Conservation (phyloP, 2,888 invertebrate species). For the Leptinotarsa rubiginosa region DNA sequence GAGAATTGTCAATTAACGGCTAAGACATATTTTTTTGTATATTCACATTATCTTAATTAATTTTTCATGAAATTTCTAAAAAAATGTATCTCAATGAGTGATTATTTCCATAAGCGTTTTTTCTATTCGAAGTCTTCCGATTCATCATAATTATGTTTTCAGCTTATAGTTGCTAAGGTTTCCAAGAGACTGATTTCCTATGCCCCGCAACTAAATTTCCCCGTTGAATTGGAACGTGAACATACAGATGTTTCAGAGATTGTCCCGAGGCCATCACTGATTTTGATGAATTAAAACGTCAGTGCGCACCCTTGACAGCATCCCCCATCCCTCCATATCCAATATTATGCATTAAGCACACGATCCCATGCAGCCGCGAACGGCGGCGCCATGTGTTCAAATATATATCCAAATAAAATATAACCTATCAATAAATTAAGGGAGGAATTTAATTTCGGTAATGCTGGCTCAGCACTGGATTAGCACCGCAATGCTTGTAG, state of each 20-base stretch:
- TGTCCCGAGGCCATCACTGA: constrained; percentile 6
- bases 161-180: no score
- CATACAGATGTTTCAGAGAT: background rate
- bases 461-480: constrained; percentile 58
- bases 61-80: no score
- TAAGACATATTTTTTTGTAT: no score
- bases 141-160: no score
- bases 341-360: constrained; percentile 47
- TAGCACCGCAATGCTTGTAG: constrained; percentile 57
- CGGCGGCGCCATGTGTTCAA: constrained; percentile 58
- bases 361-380: constrained; percentile 34
- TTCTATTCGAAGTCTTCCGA: no score
- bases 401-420: constrained; percentile 56
- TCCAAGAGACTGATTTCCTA: no score
- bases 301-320: constrained; percentile 15
- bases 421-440: constrained; percentile 61
- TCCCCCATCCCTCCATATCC: constrained; percentile 30
- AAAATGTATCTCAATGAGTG: no score
- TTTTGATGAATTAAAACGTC: constrained; percentile 18
- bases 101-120: no score
- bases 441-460: constrained; percentile 60
- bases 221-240: background rate
- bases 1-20: no score
- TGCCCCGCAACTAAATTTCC: background rate
- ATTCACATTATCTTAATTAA: no score